Percentiles rank a stretch among this genome's conserved stretches.
These are phyloP conservation scores for Ypsolopha scabrella DNA, from an alignment of 2,888 invertebrate genomes.

Conservation along the genomic window DNA sequence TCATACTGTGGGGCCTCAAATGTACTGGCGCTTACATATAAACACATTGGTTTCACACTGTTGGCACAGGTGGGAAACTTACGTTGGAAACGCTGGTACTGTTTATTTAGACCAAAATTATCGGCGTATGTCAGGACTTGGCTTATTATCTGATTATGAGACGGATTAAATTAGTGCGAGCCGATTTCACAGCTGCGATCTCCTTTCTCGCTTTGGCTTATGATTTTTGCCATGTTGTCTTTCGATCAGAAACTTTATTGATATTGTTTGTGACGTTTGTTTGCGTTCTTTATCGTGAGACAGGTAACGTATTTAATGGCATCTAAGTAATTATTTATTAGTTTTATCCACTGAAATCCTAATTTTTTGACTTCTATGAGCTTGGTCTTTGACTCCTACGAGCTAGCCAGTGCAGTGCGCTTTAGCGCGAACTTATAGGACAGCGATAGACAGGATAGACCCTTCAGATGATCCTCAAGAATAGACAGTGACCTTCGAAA, in stretches of 20 bases:
- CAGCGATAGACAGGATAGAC: no score
- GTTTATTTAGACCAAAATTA: conserved; percentile 43
- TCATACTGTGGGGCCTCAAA: neutral
- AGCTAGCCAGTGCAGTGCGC: no score
- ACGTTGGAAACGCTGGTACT: conserved; percentile 9
- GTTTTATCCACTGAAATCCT: neutral
- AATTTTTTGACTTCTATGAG: neutral
- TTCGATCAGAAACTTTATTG: no score
- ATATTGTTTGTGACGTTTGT: no score
- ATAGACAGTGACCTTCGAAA: no score
- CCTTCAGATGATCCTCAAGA: no score
- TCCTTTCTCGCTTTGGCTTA: no score
- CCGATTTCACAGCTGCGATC: no score
- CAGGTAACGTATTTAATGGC: neutral
- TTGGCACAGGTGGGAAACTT: conserved; percentile 37
- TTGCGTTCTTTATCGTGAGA: neutral
- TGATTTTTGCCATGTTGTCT: no score
- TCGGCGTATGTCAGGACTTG: conserved; percentile 14
- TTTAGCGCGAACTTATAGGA: no score
- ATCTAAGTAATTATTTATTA: neutral
- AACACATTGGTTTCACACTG: conserved; percentile 11
- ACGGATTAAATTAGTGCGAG: no score
- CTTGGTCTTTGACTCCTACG: no score
- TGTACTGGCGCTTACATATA: neutral
- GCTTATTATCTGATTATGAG: conserved; percentile 2